Evolutionary conservation across 2,888 invertebrate species (phyloP).

Genomic region (Cactoblastis cactorum): DNA sequence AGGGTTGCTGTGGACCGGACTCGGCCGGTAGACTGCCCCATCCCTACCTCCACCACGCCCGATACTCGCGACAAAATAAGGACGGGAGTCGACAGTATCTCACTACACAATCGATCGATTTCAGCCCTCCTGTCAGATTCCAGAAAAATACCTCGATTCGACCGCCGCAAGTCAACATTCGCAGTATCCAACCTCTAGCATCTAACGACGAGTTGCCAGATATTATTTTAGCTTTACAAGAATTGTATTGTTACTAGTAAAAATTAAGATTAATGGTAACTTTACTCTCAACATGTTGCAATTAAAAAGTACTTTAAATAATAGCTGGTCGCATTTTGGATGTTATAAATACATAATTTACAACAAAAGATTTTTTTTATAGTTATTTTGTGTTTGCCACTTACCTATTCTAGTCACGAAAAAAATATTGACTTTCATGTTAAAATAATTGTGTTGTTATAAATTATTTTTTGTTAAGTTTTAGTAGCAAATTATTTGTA

Average conservation of each 20-base stretch:
- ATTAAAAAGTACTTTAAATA: not conserved
- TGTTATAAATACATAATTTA: not conserved
- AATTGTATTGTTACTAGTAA: slow-evolving; percentile 36
- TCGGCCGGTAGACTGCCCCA: slow-evolving; percentile 68
- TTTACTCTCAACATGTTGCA: not conserved
- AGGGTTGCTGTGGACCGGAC: slow-evolving; percentile 82
- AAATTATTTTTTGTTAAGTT: not conserved
- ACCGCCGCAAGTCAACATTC: slow-evolving; percentile 19
- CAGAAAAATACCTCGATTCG: not conserved
- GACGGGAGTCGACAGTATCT: not conserved
- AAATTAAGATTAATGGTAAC: slow-evolving; percentile 7
- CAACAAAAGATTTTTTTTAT: not conserved
- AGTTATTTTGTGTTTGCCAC: not conserved
- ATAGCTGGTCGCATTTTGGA: not conserved
- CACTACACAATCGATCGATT: not conserved
- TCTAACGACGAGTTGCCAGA: slow-evolving; percentile 30
- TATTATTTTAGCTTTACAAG: slow-evolving; percentile 34
- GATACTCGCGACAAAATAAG: slow-evolving; percentile 4
- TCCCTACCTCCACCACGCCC: slow-evolving; percentile 11
- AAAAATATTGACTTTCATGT: not conserved
- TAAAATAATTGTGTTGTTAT: not conserved
- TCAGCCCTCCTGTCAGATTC: not conserved
- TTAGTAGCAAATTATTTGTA: not conserved
- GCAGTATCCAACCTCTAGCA: slow-evolving; percentile 12
- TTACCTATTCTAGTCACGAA: not conserved